Percentiles rank a stretch among this genome's conserved stretches.
Evolutionary conservation across 2,113 vertebrate species (phyloP).

Genomic region (Balaeniceps rex): DNA sequence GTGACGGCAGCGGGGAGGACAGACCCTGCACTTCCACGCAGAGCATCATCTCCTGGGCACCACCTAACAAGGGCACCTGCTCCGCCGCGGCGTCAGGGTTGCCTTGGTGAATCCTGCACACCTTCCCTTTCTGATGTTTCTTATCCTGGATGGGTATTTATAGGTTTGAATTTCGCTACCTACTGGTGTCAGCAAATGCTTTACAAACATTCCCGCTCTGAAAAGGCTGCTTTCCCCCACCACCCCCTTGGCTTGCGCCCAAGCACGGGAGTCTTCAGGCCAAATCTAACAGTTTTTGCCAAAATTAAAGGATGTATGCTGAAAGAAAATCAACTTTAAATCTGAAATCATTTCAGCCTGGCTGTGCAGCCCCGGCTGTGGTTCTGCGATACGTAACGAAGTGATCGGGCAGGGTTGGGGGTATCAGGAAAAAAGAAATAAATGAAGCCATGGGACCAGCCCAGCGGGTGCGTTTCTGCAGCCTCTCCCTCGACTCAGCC

Average conservation of each 20-base stretch:
- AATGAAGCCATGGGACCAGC: background rate
- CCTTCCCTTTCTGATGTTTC: background rate
- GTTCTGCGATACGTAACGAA: background rate
- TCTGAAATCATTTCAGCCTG: background rate
- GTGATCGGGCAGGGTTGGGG: background rate
- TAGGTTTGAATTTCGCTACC: slow-evolving; percentile 9
- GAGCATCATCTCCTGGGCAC: background rate
- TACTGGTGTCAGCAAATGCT: slow-evolving; percentile 21
- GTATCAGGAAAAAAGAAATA: no score
- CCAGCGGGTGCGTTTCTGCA: background rate
- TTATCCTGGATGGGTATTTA: background rate
- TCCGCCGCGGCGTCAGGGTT: background rate
- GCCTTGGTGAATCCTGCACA: background rate
- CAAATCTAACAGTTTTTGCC: background rate
- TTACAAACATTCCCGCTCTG: slow-evolving; percentile 1
- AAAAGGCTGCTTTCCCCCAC: background rate
- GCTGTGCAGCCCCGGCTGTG: background rate
- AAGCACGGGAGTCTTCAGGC: background rate
- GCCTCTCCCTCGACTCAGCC: background rate
- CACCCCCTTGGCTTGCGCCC: background rate
- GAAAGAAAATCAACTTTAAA: background rate
- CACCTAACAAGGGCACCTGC: background rate
- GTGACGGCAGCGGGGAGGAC: background rate
- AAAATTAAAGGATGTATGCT: background rate
- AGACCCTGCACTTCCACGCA: background rate